Percentiles rank a stretch among this genome's conserved stretches.
These are phyloP conservation scores for Melinopterus prodromus DNA, from an alignment of 2,888 invertebrate species.

Conservation along the genomic window DNA sequence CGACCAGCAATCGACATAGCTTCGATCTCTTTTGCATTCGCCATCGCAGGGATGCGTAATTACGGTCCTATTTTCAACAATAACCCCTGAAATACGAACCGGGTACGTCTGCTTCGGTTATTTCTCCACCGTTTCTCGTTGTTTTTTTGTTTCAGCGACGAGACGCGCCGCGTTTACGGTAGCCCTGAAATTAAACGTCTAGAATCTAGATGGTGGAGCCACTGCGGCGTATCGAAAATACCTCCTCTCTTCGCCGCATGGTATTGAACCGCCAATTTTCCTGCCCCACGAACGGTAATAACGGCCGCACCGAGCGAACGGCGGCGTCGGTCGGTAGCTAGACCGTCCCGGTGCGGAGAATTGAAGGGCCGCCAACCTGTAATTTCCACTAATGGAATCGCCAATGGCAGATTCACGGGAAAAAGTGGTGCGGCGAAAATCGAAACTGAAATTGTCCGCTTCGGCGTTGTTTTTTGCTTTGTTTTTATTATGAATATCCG, in stretches of 20 bases:
- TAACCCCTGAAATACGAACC: background rate
- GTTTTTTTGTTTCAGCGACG: too few species aligned
- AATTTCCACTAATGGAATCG: constrained; percentile 4
- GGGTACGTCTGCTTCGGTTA: background rate
- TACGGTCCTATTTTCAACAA: background rate
- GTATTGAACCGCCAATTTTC: background rate
- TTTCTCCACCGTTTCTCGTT: too few species aligned
- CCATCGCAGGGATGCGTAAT: background rate
- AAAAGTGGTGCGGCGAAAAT: background rate
- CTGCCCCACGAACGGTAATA: background rate
- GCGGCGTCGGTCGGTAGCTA: background rate
- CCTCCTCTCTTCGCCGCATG: background rate
- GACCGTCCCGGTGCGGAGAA: background rate
- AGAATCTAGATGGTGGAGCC: background rate
- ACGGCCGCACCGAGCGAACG: background rate
- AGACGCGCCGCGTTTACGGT: background rate
- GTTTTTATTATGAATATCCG: background rate
- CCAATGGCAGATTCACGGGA: constrained; percentile 4
- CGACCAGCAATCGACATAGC: background rate
- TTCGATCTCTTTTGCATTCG: background rate
- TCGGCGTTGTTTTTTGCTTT: background rate
- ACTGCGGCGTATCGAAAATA: background rate
- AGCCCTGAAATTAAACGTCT: background rate
- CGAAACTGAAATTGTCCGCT: background rate
- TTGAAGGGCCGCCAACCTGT: background rate